Evolutionary conservation across 2,113 vertebrate species (phyloP).

Genomic region (Jaculus jaculus): DNA sequence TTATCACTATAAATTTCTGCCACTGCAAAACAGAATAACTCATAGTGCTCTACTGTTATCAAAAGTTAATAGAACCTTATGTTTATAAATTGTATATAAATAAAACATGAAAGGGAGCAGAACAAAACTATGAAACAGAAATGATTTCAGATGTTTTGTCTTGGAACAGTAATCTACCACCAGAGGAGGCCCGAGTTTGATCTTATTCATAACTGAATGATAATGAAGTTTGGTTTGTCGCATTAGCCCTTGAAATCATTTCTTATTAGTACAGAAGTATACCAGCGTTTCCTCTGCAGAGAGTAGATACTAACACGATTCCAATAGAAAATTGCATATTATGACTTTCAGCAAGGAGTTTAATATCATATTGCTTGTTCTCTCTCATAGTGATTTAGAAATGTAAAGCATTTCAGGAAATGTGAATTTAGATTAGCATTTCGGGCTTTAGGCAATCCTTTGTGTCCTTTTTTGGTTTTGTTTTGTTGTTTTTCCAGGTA

Average conservation of each 20-base stretch:
- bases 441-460: constrained; percentile 12
- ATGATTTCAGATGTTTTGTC: background rate
- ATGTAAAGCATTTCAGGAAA: constrained; percentile 35
- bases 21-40: background rate
- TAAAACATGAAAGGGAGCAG: constrained; percentile 48
- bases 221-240: constrained; percentile 39
- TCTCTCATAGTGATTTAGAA: constrained; percentile 40
- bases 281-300: background rate
- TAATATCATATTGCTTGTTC: constrained; percentile 43
- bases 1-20: background rate
- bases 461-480: constrained; percentile 45
- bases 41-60: background rate
- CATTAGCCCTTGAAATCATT: background rate
- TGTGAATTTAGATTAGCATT: constrained; percentile 56
- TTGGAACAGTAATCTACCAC: background rate
- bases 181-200: constrained; percentile 6
- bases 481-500: too few relatives aligned
- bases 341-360: background rate
- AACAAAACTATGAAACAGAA: constrained; percentile 10
- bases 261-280: constrained; percentile 12
- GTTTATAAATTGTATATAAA: constrained; percentile 7
- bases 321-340: background rate
- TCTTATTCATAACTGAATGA: constrained; percentile 24
- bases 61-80: background rate
- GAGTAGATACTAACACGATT: constrained; percentile 18